Conservation (phyloP, 2,113 vertebrate genomes). For the Lamprotornis superbus region DNA sequence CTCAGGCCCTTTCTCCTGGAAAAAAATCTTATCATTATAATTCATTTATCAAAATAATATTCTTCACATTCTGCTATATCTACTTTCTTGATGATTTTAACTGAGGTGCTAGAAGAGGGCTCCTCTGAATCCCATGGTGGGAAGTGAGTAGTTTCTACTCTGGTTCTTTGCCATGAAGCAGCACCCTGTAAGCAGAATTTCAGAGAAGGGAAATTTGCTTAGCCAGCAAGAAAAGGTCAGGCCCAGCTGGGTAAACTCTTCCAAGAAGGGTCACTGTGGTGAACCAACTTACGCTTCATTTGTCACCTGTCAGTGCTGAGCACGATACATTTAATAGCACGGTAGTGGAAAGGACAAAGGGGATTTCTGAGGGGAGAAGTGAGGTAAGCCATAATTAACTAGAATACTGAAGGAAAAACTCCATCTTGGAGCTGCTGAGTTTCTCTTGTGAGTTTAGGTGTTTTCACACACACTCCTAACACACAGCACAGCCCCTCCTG, state of each 20-base stretch:
- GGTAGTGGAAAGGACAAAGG: background rate
- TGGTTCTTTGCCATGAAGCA: background rate
- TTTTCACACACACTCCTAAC: background rate
- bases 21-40: background rate
- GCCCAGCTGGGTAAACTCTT: background rate
- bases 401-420: background rate
- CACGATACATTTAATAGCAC: background rate
- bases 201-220: constrained; percentile 29
- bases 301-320: constrained; percentile 50
- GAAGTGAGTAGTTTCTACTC: background rate
- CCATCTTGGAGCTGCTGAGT: background rate
- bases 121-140: background rate
- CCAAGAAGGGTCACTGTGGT: constrained; percentile 30
- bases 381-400: constrained; percentile 24
- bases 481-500: background rate
- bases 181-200: background rate
- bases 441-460: background rate
- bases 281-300: constrained; percentile 17
- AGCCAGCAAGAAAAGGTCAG: constrained; percentile 17
- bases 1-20: background rate
- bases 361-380: background rate
- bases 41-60: background rate
- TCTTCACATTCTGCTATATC: background rate
- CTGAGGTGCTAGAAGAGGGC: background rate
- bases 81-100: background rate